Base-by-base conservation (phyloP, 2,797 vertebrate genomes). In the Geotrypetes seraphini region DNA sequence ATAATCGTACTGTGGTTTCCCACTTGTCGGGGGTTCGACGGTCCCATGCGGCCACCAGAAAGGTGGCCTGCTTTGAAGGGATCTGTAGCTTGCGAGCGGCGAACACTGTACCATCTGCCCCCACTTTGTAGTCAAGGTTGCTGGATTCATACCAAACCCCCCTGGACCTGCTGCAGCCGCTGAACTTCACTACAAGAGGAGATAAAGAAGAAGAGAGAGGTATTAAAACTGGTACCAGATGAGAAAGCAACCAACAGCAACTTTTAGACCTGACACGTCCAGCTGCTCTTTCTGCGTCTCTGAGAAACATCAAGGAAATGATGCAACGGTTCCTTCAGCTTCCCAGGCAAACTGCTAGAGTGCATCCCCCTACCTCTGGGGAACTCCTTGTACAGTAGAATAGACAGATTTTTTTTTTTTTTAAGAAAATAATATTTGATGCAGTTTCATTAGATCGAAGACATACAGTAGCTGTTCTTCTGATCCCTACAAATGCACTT, bases 171-270 rank as follows among this genome's bases (percentile, higher is more conserved):
- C 65, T 49, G 66, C 93, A 97, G 81, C 87, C 85, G 31, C 86
- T 84, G 59, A 96, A 94, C 66, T 74, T 78, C 44, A 96, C 92
- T 96, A 66, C 27, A 69, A 76, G 65, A 49, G 51, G 55, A 57
- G 34, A 31, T 25, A 52, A 13, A 29, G 41, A 44, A 57, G 59
- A 12, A 34, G 39, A 43, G 43, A 38, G 50, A 37, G 2, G 16
- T 38, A 41, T 43, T 53, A 64, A 63, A 47, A 43, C 42, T 26
- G 45, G 38, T 7, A 7, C 14, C 33, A 8, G 8, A 33, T 57
- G 68, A 68, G 49, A 39, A 62, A 43, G 57, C 50, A 64, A 46
- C 57, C 49, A 43, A 51, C 20, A 57, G 30, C 44, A 9, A 43
- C 50, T 50, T 60, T 54, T 53, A 63, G 47, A 64, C 53, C 52